Conservation (phyloP, 64 coral and sea anemone genomes). For the Dendrophyllia cribrosa region DNA sequence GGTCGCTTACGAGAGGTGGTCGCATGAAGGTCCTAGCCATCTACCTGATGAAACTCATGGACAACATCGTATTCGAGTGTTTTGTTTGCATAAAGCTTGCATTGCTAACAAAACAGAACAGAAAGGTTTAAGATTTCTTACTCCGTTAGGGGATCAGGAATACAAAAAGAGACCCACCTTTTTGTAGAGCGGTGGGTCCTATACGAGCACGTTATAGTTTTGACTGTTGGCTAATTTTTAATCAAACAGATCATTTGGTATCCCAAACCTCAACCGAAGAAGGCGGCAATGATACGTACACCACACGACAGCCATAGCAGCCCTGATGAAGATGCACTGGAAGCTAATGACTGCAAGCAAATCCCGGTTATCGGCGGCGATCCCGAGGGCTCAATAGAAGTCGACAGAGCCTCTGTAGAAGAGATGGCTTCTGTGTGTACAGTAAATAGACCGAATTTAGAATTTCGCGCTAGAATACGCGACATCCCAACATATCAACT, state of each 20-base stretch:
- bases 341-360: conserved; percentile 45
- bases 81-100: too few species aligned
- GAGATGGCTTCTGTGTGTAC: conserved; percentile 50
- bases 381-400: conserved; percentile 7
- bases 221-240: background rate
- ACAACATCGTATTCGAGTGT: too few species aligned
- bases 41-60: too few species aligned
- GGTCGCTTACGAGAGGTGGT: too few species aligned
- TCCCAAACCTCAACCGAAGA: conserved; percentile 33
- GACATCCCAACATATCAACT: conserved; percentile 39
- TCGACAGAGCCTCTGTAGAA: conserved; percentile 1
- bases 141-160: too few species aligned
- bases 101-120: too few species aligned
- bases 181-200: too few species aligned
- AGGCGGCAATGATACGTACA: background rate
- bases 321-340: conserved; percentile 15
- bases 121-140: too few species aligned
- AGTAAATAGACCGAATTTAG: background rate
- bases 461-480: conserved; percentile 17
- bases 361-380: conserved; percentile 8
- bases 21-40: too few species aligned
- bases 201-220: background rate
- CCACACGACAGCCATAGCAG: conserved; percentile 31
- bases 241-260: conserved; percentile 64
- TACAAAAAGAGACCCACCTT: too few species aligned